A percentile compares a stretch with the other conserved stretches of the same genome.
Conservation (phyloP, 2,113 vertebrate genomes). For the Nipponia nippon region DNA sequence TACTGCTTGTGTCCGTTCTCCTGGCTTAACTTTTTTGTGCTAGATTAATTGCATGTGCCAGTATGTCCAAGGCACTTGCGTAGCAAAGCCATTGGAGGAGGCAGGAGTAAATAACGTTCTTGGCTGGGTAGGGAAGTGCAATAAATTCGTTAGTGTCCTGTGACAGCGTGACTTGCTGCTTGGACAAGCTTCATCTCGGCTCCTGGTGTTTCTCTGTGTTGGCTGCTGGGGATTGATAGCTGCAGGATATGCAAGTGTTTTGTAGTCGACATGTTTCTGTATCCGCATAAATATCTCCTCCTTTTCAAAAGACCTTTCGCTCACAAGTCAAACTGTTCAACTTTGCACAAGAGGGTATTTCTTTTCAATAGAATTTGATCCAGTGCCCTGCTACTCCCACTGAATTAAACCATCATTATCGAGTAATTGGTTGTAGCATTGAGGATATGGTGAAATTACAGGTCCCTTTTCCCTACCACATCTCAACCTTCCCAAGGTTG, state of each 20-base stretch:
- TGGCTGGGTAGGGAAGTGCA: neutral
- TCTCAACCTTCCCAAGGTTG: neutral
- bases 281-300: neutral
- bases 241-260: neutral
- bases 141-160: neutral
- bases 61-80: neutral
- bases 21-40: neutral
- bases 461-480: neutral
- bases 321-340: neutral
- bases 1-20: neutral
- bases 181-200: neutral
- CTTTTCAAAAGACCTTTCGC: neutral
- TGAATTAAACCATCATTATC: neutral
- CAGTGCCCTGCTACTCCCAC: neutral
- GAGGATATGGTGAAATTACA: rapidly evolving
- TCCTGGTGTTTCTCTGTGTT: neutral
- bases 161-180: neutral
- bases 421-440: too few species aligned
- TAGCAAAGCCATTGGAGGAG: neutral
- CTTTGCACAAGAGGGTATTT: neutral
- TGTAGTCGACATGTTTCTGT: rapidly evolving
- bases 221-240: neutral
- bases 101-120: neutral
- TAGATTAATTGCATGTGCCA: neutral
- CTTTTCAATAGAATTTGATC: neutral